Evolutionary conservation across 1,140 invertebrate species (phyloP), one percentile per base, ranked within the genome.

Genomic region (Drosophila biarmipes): DNA sequence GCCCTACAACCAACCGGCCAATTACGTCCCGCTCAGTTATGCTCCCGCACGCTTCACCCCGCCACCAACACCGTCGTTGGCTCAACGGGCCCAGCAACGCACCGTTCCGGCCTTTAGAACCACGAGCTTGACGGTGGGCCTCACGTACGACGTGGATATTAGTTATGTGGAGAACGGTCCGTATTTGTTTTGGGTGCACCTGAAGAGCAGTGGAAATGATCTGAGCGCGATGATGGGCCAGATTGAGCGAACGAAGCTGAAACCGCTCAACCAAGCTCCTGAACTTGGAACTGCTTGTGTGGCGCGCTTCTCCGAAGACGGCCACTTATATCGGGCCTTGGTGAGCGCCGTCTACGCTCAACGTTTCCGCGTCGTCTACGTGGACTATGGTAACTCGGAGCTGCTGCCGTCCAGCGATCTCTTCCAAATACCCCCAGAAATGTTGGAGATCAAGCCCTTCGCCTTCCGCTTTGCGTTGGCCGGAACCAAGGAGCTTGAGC

Each of bases 381-480:
- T 96, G 17, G 96, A 97, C 91, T 96, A 95, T 90, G 96, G 96
- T 7, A 95, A 96, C 74, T 95, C 94, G 5, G 96, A 96, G 92
- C 86, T 94, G 64, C 93, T 96, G 24, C 93, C 94, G 5, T 94
- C 94, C 35, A 93, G 94, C 61, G 94, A 95, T 71, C 94, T 97
- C 34, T 97, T 94, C 91, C 94, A 95, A 90, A 94, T 97, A 71
- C 96, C 96, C 2, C 92, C 94, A 27, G 94, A 95, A 74, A 95
- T 94, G 91, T 93, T 96, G 14, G 93, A 94, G 40, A 95, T 94
- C 0, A 94, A 94, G 92, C 94, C 95, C 6, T 95, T 96, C 93
- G 95, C 96, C 12, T 94, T 96, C 77, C 93, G 95, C 62, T 95
- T 96, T 69, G 94, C 94, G 35, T 87, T 97, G 17, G 94, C 94